Base-by-base conservation (phyloP, 2,888 invertebrate species). In the Macrophya alboannulata region DNA sequence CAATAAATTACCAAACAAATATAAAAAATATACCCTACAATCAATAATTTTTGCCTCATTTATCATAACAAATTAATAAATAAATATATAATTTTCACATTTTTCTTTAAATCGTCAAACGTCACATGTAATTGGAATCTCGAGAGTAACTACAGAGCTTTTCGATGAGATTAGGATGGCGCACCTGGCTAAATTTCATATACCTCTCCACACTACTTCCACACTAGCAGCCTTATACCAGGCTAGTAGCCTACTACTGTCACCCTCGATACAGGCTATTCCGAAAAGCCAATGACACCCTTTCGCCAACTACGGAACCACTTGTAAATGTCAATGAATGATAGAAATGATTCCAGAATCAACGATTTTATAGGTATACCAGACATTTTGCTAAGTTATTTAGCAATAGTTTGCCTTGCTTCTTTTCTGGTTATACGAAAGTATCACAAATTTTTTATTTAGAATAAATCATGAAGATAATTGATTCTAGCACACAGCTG, bases 71-170 rank as follows among this genome's bases (percentile, higher is more conserved):
- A 45, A 83, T 83, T 43, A 77, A 62, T 81, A 83, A 83, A 83
- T 83, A 83, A 83, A 83, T 83, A 59, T 81, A 83, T 83, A 83
- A 68, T 68, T 83, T 71, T 83, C 45, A 62, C 68, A 83, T 37
- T 81, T 51, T 71, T 83, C 83, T 83, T 83, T 71, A 83, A 68
- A 83, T 83, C 83, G 83, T 83, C 83, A 83, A 83, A 68, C 37
- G 45, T 51, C 21, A 83, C 68, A 83, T 83, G 65, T 68, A 37
- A 25, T 48, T 68, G 68, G 51, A 83, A 83, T 83, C 68, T 83
- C 31, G 51, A 83, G 83, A 83, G 71, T 31, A 83, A n/a, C 51
- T 48, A 48, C 71, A 83, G 51, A 83, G 71, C 45, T 68, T 68
- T 68, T 45, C 6, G 55, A 83, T 71, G 48, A 68, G 68, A 83